Conservation (phyloP, 2,888 invertebrate genomes). For the Phorcus lineatus region DNA sequence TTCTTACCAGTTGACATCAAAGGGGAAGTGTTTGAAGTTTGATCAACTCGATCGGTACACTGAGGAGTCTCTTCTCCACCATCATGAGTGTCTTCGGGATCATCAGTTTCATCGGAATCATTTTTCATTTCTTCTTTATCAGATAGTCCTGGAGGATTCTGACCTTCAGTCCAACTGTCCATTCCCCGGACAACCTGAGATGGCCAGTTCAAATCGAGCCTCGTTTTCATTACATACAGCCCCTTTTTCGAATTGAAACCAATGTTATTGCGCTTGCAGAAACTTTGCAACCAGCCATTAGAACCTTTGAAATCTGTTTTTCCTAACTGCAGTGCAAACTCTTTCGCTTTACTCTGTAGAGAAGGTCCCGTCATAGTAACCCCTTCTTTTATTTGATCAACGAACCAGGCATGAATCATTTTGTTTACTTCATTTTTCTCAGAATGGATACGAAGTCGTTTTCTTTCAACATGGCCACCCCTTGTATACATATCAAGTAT, state of each 20-base stretch:
- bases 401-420: constrained; percentile 28
- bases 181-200: background rate
- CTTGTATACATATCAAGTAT: constrained; percentile 15
- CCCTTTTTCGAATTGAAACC: constrained; percentile 12
- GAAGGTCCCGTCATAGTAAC: constrained; percentile 32
- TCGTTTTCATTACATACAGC: background rate
- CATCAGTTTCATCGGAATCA: background rate
- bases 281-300: constrained; percentile 36
- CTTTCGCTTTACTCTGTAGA: constrained; percentile 33
- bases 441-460: background rate
- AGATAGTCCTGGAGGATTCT: background rate
- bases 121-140: background rate
- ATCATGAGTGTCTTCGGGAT: background rate
- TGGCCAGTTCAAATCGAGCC: background rate
- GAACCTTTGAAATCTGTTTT: constrained; percentile 35
- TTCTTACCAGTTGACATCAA: background rate
- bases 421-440: constrained; percentile 10
- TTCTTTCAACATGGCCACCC: background rate
- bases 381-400: constrained; percentile 8
- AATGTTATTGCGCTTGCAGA: constrained; percentile 18
- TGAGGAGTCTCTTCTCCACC: background rate
- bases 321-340: constrained; percentile 16
- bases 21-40: background rate
- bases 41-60: background rate
- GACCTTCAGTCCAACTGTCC: background rate